Conservation (phyloP, 2,113 vertebrate species). For the Seriola aureovittata region DNA sequence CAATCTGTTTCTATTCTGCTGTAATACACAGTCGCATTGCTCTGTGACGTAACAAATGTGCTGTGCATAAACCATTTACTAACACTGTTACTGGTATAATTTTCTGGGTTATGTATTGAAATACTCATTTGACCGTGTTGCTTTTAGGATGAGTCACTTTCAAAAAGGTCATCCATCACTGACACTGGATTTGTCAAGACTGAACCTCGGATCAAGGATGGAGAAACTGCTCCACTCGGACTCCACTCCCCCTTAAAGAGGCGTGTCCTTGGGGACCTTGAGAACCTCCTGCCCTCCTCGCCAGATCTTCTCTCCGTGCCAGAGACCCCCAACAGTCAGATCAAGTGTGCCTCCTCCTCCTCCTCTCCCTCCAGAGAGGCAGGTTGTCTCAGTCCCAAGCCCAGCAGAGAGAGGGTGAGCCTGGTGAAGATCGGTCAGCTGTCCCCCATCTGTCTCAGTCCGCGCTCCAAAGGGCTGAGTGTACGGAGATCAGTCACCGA, state of each 20-base stretch:
- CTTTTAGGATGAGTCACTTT: slow-evolving; percentile 44
- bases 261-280: slow-evolving; percentile 54
- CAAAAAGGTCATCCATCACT: slow-evolving; percentile 20
- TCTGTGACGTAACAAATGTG: too few species aligned
- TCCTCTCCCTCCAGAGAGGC: slow-evolving; percentile 16
- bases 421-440: background rate
- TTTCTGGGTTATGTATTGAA: background rate
- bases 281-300: slow-evolving; percentile 70
- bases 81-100: background rate
- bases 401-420: background rate
- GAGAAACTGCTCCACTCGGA: background rate
- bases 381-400: background rate
- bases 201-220: slow-evolving; percentile 42
- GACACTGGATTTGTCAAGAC: slow-evolving; percentile 1
- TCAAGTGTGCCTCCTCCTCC: slow-evolving; percentile 17
- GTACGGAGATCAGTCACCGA: slow-evolving; percentile 25
- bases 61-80: background rate
- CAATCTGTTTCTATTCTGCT: background rate
- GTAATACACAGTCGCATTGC: background rate
- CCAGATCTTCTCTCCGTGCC: slow-evolving; percentile 75
- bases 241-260: slow-evolving; percentile 53
- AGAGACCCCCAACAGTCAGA: slow-evolving; percentile 83
- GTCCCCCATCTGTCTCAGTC: slow-evolving; percentile 75
- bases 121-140: background rate
- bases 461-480: slow-evolving; percentile 48